These are phyloP conservation scores for Napeogenes inachia DNA, from an alignment of 2,888 invertebrate species.

Conservation along the genomic window DNA sequence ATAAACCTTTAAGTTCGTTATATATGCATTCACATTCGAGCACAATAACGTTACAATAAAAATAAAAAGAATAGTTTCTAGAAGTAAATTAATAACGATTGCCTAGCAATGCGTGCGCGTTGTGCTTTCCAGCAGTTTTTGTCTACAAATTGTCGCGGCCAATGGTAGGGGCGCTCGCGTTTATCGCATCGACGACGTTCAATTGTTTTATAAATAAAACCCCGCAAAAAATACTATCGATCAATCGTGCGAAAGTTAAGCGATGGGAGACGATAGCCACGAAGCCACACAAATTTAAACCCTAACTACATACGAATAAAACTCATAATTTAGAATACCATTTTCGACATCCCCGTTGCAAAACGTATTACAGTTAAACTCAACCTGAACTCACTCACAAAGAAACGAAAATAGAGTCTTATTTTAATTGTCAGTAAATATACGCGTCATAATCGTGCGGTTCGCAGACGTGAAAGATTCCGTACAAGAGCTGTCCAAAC, in stretches of 20 bases:
- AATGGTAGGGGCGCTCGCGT: slow-evolving; percentile 65
- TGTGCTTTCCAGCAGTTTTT: slow-evolving; percentile 40
- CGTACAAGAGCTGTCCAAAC: slow-evolving; percentile 74
- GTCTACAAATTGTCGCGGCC: slow-evolving; percentile 39
- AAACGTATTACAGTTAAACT: slow-evolving; percentile 29
- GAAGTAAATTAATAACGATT: slow-evolving; percentile 36
- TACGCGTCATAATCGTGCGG: slow-evolving; percentile 67
- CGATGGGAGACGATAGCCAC: slow-evolving; percentile 61
- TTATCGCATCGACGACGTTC: slow-evolving; percentile 67
- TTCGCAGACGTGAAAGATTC: slow-evolving; percentile 69
- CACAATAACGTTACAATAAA: slow-evolving; percentile 27
- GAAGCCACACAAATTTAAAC: slow-evolving; percentile 36
- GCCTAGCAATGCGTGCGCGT: slow-evolving; percentile 34
- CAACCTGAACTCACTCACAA: slow-evolving; percentile 41
- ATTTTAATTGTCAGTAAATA: slow-evolving; percentile 34
- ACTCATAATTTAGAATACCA: slow-evolving; percentile 34
- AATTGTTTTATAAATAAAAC: slow-evolving; percentile 77
- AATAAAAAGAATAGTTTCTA: slow-evolving; percentile 33
- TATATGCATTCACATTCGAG: slow-evolving; percentile 29
- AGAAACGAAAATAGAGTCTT: slow-evolving; percentile 32
- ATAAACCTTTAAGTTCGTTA: slow-evolving; percentile 23
- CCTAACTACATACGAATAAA: slow-evolving; percentile 38
- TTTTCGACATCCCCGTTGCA: slow-evolving; percentile 36
- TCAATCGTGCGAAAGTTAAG: slow-evolving; percentile 76
- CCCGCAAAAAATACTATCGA: slow-evolving; percentile 76